Percentiles rank a stretch among this genome's conserved stretches.
Evolutionary conservation across 2,888 invertebrate species (phyloP).

Genomic region (Papilio elwesi): DNA sequence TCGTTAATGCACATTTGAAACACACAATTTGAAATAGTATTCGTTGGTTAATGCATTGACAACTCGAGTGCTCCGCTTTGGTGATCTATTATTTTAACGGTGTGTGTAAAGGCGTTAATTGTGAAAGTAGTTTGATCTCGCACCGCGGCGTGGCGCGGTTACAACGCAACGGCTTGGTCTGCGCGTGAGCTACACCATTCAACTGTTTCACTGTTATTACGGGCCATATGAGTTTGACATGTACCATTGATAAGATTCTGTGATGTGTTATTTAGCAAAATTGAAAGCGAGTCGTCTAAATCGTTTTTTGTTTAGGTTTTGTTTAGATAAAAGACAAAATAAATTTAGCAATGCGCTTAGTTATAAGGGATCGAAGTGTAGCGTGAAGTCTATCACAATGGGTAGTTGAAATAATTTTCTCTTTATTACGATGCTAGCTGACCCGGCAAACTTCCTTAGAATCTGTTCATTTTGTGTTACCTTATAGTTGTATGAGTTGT

Average conservation of each 20-base stretch:
- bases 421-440: too few relatives aligned
- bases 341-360: not conserved
- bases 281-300: not conserved
- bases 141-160: slow-evolving; percentile 48
- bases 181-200: slow-evolving; percentile 61
- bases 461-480: too few relatives aligned
- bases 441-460: too few relatives aligned
- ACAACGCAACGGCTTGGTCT: slow-evolving; percentile 47
- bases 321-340: not conserved
- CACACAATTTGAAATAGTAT: too few relatives aligned
- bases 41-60: not conserved
- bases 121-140: slow-evolving; percentile 57
- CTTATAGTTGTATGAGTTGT: too few relatives aligned
- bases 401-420: too few relatives aligned
- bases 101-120: slow-evolving; percentile 59
- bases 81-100: slow-evolving; percentile 48
- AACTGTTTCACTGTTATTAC: slow-evolving; percentile 61
- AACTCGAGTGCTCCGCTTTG: slow-evolving; percentile 43
- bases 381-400: too few relatives aligned
- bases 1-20: too few relatives aligned
- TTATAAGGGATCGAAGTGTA: not conserved
- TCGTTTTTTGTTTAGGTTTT: not conserved
- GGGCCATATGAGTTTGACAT: slow-evolving; percentile 44
- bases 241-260: slow-evolving; percentile 17
- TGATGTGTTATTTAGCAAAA: slow-evolving; percentile 3